Evolutionary conservation across 2,888 invertebrate genomes (phyloP), one percentile per base, ranked within the genome.

Genomic region (Leptinotarsa peninsularis): DNA sequence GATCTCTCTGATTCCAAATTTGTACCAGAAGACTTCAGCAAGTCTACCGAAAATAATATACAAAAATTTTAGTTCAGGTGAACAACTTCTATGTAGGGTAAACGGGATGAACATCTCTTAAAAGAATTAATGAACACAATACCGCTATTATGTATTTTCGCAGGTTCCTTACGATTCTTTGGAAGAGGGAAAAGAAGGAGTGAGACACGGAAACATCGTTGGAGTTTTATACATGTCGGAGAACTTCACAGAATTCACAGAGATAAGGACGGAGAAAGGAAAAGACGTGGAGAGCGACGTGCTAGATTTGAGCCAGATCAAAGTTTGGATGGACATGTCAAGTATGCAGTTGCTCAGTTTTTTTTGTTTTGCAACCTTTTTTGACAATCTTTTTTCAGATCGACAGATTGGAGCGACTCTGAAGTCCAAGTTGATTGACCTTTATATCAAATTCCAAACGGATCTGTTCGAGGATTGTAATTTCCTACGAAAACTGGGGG

Each of bases 401-500:
- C 93, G 95, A 82, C 96, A 97, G 88, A 94, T 96, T 79, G 93
- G 94, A 0, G 90, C 93, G 80, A 93, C 93, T 80, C 86, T 97
- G 67, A 93, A 95, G 86, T 90, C 90, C 70, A 92, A 92, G 79
- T 85, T 96, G 15, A 69, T 76, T 4, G 76, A 76, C 49, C 49
- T 76, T 4, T 76, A 74, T 83, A 89, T 92, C 76, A 88, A 90
- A 2, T 94, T 95, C 83, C 91, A 94, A 71, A 89, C 90, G 76
- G 87, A 91, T 4, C 87, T 94, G 0, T 90, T 95, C 84, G 84
- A 83, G 0, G 92, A 93, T 2, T 95, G 96, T 82, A 90, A 92
- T 3, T 89, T 92, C 50, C 90, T 91, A n/a, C 86, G 89, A 5
- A 90, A 90, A 75, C 82, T 92, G n/a, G 92, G 90, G 0, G 87